Base-by-base conservation (phyloP, 2,797 vertebrate species). In the Hypotaenidia okinawae region DNA sequence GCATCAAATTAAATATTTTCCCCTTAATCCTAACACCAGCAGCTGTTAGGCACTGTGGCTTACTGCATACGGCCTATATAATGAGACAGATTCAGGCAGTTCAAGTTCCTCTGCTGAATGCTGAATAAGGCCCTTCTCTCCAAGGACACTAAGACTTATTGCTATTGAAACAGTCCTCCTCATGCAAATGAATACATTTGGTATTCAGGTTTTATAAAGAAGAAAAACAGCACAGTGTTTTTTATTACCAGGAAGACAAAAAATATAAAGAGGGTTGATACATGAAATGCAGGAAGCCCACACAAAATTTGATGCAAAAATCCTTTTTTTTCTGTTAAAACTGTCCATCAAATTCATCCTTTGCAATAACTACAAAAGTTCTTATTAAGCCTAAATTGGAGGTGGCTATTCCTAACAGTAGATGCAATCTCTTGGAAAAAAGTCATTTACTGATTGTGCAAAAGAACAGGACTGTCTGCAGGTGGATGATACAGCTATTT, bases 1-100 rank as follows among this genome's bases (percentile, higher is more conserved):
- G 97, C 97, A 98, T 98, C 90, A 97, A 97, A 98, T 98, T 98
- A 97, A 98, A 97, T 97, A 97, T 98, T 98, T 98, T 96, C 64
- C 78, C 93, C 94, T 96, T 97, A 98, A 98, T 97, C 96, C 97
- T 96, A 96, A 89, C 97, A 97, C 89, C 88, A 97, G 97, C 97
- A 98, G 97, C 97, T 98, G 97, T 97, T 98, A 97, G 97, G 95
- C 96, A 95, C 91, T 2, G 24, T 87, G 93, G 94, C 78, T 98
- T 97, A 96, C 96, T 98, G 97, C 97, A 95, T 91, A 96, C 91
- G 96, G 96, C 87, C 97, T 97, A 96, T 93, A 96, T 97, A 98
- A 98, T 97, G 96, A 97, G 96, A 88, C 90, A 83, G 68, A 98
- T 93, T 94, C 95, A 95, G 96, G 96, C 95, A 82, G 94, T 97